These are phyloP conservation scores for Hydrolagus affinis DNA, from an alignment of 2,113 vertebrate species.

Conservation along the genomic window DNA sequence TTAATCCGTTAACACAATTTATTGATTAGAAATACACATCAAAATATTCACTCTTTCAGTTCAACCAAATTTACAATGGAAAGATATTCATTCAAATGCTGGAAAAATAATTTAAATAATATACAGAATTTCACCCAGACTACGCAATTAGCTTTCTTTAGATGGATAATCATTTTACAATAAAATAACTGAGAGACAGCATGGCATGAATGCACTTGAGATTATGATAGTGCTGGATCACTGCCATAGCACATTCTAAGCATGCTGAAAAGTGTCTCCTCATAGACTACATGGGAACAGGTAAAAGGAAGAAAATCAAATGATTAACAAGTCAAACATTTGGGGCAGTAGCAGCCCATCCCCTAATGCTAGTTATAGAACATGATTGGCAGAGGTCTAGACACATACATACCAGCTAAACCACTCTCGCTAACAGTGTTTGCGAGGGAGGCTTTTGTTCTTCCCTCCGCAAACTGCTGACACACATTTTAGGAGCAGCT, in stretches of 20 bases:
- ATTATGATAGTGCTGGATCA: not conserved
- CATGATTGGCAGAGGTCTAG: too few species aligned
- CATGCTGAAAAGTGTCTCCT: not conserved
- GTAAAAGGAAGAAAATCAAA: not conserved
- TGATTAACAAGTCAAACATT: not conserved
- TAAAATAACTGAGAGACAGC: not conserved
- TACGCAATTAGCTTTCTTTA: not conserved
- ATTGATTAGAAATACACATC: not conserved
- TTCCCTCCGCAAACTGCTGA: too few species aligned
- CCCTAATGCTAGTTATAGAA: too few species aligned
- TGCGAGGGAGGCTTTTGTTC: not conserved
- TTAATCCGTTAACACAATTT: not conserved
- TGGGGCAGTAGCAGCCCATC: too few species aligned
- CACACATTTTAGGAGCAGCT: not conserved
- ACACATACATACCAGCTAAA: not conserved
- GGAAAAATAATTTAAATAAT: not conserved
- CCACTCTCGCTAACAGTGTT: too few species aligned
- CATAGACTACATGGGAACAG: not conserved
- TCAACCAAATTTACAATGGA: not conserved
- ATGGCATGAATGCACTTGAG: not conserved
- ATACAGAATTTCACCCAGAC: not conserved
- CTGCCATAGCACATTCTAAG: not conserved
- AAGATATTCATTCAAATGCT: not conserved
- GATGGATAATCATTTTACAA: not conserved
- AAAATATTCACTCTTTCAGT: not conserved